Conservation (phyloP, 1,140 invertebrate genomes). For the Rhyacophila brunnea region DNA sequence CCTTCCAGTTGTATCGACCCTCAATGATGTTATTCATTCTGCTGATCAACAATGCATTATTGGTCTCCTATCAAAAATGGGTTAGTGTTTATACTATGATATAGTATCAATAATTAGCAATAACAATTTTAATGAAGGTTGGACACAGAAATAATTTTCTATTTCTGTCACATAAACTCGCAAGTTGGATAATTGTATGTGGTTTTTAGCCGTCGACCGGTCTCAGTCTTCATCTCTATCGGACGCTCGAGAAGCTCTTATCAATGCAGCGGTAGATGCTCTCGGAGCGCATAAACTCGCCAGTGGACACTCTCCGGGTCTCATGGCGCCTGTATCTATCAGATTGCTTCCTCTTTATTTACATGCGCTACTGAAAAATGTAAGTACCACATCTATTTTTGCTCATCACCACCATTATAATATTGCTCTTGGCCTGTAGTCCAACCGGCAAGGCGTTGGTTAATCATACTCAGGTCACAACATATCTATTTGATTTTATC, state of each 20-base stretch:
- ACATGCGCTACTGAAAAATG: slow-evolving; percentile 87
- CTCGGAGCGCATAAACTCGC: slow-evolving; percentile 78
- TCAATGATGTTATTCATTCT: slow-evolving; percentile 83
- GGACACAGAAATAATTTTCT: background rate
- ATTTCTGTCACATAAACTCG: too few species aligned
- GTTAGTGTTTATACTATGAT: slow-evolving; percentile 58
- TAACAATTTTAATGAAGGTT: background rate
- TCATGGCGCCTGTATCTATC: slow-evolving; percentile 74
- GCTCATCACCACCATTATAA: too few species aligned
- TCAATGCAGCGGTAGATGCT: slow-evolving; percentile 92
- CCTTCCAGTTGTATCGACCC: slow-evolving; percentile 81
- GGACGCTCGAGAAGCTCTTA: slow-evolving; percentile 94
- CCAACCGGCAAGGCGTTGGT: too few species aligned
- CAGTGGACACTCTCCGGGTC: slow-evolving; percentile 57
- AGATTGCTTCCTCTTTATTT: slow-evolving; percentile 87
- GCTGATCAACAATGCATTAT: slow-evolving; percentile 97
- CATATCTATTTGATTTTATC: too few species aligned
- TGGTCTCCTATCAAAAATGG: slow-evolving; percentile 93
- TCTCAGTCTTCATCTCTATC: slow-evolving; percentile 80
- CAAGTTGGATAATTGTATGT: too few species aligned
- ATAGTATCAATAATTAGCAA: too few species aligned
- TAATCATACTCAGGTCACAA: too few species aligned
- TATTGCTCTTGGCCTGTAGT: too few species aligned
- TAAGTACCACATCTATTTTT: slow-evolving; percentile 54
- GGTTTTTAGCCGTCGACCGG: slow-evolving; percentile 85